Conservation (phyloP, 2,113 vertebrate genomes). For the Rhabdornis inornatus region DNA sequence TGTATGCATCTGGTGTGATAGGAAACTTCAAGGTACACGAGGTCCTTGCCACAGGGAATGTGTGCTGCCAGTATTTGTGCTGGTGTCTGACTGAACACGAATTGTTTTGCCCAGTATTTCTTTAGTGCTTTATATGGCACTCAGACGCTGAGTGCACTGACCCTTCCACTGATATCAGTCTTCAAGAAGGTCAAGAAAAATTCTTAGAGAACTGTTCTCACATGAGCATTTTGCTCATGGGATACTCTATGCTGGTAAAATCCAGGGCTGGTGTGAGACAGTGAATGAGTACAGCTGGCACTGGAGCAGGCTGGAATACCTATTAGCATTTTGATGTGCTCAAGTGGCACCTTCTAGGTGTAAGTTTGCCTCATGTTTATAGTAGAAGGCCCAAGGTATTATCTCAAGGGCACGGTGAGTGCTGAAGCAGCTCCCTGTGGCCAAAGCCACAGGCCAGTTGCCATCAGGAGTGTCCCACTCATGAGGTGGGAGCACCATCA, state of each 20-base stretch:
- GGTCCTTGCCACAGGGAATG: not conserved
- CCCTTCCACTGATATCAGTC: not conserved
- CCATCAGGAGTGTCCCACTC: fast-evolving
- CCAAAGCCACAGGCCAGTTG: not conserved
- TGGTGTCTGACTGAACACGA: not conserved
- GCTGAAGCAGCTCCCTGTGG: not conserved
- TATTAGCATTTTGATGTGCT: not conserved
- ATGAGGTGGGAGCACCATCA: not conserved
- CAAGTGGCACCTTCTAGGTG: not conserved
- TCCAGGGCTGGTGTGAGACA: not conserved
- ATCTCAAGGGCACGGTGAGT: fast-evolving
- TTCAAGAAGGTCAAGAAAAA: not conserved
- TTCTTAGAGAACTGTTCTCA: not conserved
- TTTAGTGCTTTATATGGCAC: not conserved
- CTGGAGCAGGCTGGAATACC: not conserved
- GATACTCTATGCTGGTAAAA: not conserved
- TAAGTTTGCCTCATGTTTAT: not conserved
- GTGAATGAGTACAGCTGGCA: not conserved
- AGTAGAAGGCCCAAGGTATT: not conserved
- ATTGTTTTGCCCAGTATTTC: not conserved
- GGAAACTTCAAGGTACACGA: not conserved
- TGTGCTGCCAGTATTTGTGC: not conserved
- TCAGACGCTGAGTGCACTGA: not conserved
- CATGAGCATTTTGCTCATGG: not conserved
- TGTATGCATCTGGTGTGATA: not conserved